Conservation (phyloP, 2,888 invertebrate species). For the Norana najaformis region DNA sequence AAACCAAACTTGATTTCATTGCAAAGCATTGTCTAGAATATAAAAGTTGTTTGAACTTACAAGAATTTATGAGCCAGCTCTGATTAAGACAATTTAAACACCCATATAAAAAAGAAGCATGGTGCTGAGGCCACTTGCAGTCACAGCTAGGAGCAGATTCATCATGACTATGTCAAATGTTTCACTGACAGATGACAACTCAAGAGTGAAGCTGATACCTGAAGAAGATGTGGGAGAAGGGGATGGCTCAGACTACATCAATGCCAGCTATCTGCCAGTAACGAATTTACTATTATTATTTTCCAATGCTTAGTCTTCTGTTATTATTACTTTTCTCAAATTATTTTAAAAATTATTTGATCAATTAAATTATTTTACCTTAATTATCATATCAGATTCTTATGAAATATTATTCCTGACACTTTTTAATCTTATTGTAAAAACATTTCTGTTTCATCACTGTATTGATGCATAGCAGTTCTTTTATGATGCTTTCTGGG, state of each 20-base stretch:
- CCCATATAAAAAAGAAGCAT: neutral
- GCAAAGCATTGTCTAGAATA: neutral
- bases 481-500: neutral
- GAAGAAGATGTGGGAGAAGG: conserved; percentile 66
- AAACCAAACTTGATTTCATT: neutral
- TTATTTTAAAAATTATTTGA: neutral
- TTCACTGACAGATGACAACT: conserved; percentile 63
- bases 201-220: conserved; percentile 70
- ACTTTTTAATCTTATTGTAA: neutral
- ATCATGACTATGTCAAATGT: neutral
- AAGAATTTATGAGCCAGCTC: neutral
- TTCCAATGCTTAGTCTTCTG: neutral
- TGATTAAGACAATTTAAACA: neutral
- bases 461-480: neutral
- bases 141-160: neutral
- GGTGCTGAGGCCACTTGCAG: neutral
- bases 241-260: conserved; percentile 74
- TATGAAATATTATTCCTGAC: neutral
- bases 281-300: conserved; percentile 45
- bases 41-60: neutral
- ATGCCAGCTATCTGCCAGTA: conserved; percentile 76
- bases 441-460: neutral
- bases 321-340: neutral
- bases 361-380: conserved; percentile 13
- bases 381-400: neutral